Evolutionary conservation across 2,113 vertebrate genomes (phyloP).

Genomic region (Cololabis saira): DNA sequence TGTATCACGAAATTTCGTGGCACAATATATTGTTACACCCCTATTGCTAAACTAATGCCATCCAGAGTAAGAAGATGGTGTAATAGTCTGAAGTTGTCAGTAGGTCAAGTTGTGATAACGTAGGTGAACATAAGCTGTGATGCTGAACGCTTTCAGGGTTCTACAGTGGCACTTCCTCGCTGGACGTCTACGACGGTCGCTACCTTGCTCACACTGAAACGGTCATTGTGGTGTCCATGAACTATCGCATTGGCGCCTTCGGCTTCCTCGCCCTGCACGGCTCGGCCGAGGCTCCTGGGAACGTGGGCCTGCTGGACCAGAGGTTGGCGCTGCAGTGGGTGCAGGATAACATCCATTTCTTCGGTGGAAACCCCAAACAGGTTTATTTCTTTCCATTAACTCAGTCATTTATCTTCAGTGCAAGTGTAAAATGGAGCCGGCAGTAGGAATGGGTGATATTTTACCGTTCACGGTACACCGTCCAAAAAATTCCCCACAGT

Average conservation of each 20-base stretch:
- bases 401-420: neutral
- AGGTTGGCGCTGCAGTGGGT: slow-evolving; percentile 90
- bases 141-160: slow-evolving; percentile 76
- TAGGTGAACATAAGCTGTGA: neutral
- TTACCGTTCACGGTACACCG: too few relatives aligned
- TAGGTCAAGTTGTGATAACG: neutral
- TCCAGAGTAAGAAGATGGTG: too few relatives aligned
- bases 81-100: too few relatives aligned
- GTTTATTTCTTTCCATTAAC: slow-evolving; percentile 32
- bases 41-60: too few relatives aligned
- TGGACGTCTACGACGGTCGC: slow-evolving; percentile 93
- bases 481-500: too few relatives aligned
- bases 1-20: too few relatives aligned
- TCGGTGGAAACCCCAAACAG: slow-evolving; percentile 88
- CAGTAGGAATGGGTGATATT: too few relatives aligned
- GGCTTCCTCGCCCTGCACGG: slow-evolving; percentile 90
- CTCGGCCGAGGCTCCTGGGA: slow-evolving; percentile 90
- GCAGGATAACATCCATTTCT: slow-evolving; percentile 85
- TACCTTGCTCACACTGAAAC: slow-evolving; percentile 87
- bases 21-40: too few relatives aligned
- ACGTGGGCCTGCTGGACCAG: slow-evolving; percentile 91
- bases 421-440: too few relatives aligned
- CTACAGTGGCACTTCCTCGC: slow-evolving; percentile 89
- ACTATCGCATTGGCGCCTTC: slow-evolving; percentile 90
- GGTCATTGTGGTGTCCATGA: slow-evolving; percentile 91